Evolutionary conservation across 2,888 invertebrate species (phyloP).

Genomic region (Hemicrepidius hirtus): DNA sequence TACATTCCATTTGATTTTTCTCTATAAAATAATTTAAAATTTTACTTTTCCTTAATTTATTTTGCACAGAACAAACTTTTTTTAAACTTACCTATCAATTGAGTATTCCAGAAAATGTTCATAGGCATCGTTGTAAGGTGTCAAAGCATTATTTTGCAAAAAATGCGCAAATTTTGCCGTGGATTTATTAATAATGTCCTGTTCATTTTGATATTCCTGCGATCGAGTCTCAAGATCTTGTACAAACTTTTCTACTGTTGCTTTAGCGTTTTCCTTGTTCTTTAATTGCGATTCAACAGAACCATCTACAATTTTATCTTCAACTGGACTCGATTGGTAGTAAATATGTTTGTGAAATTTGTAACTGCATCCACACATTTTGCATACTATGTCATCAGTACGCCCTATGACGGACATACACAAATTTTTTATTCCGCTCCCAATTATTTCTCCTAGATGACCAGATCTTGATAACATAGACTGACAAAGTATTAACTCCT

Average conservation of each 20-base stretch:
- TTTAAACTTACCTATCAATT: conserved; percentile 61
- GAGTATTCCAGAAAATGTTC: conserved; percentile 65
- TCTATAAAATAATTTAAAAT: conserved; percentile 44
- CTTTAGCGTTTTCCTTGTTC: conserved; percentile 56
- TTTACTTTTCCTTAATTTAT: neutral
- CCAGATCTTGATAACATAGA: conserved; percentile 59
- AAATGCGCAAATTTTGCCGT: conserved; percentile 67
- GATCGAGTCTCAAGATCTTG: conserved; percentile 3
- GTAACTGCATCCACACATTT: conserved; percentile 63
- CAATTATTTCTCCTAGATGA: neutral
- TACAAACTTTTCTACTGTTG: conserved; percentile 22
- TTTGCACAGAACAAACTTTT: neutral
- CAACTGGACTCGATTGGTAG: conserved; percentile 63
- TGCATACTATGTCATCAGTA: conserved; percentile 56
- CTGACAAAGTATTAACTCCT: conserved; percentile 63
- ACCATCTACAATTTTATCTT: conserved; percentile 60
- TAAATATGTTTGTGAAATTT: conserved; percentile 67
- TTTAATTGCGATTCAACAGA: conserved; percentile 60
- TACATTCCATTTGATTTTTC: conserved; percentile 49
- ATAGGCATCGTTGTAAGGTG: conserved; percentile 66
- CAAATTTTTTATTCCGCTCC: conserved; percentile 1
- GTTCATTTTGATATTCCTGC: conserved; percentile 59
- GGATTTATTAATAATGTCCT: conserved; percentile 59
- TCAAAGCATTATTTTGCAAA: conserved; percentile 65
- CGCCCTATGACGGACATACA: neutral